Conservation (phyloP, 2,888 invertebrate species). For the Alsophila aescularia region DNA sequence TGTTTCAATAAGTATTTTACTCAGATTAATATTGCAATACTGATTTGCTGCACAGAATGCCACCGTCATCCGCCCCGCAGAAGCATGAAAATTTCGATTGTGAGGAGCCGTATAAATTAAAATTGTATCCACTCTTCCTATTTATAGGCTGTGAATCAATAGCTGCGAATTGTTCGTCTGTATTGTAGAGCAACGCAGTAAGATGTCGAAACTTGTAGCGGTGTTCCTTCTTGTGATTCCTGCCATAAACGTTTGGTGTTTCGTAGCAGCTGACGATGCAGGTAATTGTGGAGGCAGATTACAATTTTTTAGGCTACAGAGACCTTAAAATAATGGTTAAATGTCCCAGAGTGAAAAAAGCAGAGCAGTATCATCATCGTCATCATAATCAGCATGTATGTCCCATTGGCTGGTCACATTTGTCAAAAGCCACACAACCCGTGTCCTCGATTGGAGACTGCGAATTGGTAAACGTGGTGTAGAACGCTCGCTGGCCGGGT, state of each 20-base stretch:
- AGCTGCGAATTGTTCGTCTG: background rate
- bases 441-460: too few species aligned
- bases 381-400: too few species aligned
- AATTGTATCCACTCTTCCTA: background rate
- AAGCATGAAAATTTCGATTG: constrained; percentile 45
- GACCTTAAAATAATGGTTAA: too few species aligned
- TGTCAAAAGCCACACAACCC: too few species aligned
- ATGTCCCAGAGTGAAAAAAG: too few species aligned
- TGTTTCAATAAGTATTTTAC: background rate
- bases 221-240: background rate
- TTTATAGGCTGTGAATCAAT: background rate
- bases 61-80: constrained; percentile 42
- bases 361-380: too few species aligned
- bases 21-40: constrained; percentile 8
- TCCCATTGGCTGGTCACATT: too few species aligned
- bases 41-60: constrained; percentile 37
- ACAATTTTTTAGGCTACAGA: too few species aligned
- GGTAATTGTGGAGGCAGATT: background rate
- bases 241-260: background rate
- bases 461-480: too few species aligned
- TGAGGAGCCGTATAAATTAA: constrained; percentile 7
- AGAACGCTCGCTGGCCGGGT: too few species aligned
- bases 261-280: background rate
- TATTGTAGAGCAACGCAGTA: background rate
- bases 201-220: constrained; percentile 1